Conservation (phyloP, 2,113 vertebrate genomes). For the Seriola rivoliana region DNA sequence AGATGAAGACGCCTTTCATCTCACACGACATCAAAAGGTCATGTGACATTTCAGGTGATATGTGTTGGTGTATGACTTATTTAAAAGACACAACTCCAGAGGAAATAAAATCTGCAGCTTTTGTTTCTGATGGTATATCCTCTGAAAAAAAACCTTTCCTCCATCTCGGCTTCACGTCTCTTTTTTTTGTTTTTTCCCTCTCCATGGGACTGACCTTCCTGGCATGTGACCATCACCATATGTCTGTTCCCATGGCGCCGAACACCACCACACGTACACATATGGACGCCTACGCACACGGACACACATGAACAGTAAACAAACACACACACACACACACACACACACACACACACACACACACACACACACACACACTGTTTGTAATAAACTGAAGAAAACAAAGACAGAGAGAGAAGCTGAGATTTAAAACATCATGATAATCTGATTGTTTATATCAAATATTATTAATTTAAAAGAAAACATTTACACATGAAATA, state of each 20-base stretch:
- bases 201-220: conserved; percentile 22
- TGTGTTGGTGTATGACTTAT: too few relatives aligned
- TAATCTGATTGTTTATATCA: too few relatives aligned
- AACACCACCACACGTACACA: conserved; percentile 27
- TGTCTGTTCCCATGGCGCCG: conserved; percentile 44
- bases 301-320: conserved; percentile 6
- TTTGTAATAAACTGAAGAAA: background rate
- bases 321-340: background rate
- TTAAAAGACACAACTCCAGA: too few relatives aligned
- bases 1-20: conserved; percentile 1
- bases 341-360: too few relatives aligned
- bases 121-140: too few relatives aligned
- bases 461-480: too few relatives aligned
- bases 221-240: conserved; percentile 51
- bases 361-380: background rate
- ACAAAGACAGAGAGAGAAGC: background rate
- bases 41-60: conserved; percentile 12
- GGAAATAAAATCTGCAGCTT: too few relatives aligned
- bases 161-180: conserved; percentile 2
- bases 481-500: too few relatives aligned
- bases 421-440: too few relatives aligned
- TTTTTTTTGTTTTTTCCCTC: background rate
- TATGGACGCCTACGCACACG: conserved; percentile 42
- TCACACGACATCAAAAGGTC: background rate
- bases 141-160: background rate